Percentiles rank a stretch among this genome's conserved stretches.
phyloP scores from a whole-genome alignment of 2,797 vertebrate genomes.

The Anableps anableps region DNA sequence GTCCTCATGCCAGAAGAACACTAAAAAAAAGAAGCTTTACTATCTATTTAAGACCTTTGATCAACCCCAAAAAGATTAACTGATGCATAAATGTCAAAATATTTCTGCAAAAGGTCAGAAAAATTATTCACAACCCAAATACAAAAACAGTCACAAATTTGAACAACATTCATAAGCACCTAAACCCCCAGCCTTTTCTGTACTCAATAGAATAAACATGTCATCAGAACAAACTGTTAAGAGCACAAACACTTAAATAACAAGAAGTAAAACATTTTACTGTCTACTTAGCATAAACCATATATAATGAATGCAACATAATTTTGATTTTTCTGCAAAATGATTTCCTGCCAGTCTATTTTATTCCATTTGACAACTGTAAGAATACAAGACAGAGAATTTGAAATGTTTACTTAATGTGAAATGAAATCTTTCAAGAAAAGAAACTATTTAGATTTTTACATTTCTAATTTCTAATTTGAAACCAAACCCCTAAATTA shows the following conservation, averaged over 20 bases:
- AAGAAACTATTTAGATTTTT: neutral
- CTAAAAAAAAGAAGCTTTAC: slow-evolving; percentile 1
- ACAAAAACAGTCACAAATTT: neutral
- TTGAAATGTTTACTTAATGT: neutral
- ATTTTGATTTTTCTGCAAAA: slow-evolving; percentile 17
- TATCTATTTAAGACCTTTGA: neutral
- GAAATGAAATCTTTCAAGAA: neutral
- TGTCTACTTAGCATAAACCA: slow-evolving; percentile 17
- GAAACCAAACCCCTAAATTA: neutral
- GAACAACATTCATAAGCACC: slow-evolving; percentile 17
- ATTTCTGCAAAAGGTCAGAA: slow-evolving; percentile 34
- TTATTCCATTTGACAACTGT: neutral
- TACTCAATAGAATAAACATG: slow-evolving; percentile 26
- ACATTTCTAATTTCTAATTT: neutral
- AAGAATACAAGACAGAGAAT: slow-evolving; percentile 1
- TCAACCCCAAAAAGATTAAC: slow-evolving; percentile 36
- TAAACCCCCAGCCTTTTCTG: slow-evolving; percentile 9
- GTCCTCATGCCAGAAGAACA: neutral
- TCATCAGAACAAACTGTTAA: slow-evolving; percentile 13
- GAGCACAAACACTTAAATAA: neutral
- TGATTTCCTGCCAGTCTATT: neutral
- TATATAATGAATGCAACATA: neutral
- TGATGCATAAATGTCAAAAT: slow-evolving; percentile 25
- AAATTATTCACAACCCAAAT: neutral
- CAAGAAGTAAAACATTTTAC: slow-evolving; percentile 17